These are phyloP conservation scores for Mystacornis crossleyi DNA, from an alignment of 2,113 vertebrate genomes.

Conservation along the genomic window DNA sequence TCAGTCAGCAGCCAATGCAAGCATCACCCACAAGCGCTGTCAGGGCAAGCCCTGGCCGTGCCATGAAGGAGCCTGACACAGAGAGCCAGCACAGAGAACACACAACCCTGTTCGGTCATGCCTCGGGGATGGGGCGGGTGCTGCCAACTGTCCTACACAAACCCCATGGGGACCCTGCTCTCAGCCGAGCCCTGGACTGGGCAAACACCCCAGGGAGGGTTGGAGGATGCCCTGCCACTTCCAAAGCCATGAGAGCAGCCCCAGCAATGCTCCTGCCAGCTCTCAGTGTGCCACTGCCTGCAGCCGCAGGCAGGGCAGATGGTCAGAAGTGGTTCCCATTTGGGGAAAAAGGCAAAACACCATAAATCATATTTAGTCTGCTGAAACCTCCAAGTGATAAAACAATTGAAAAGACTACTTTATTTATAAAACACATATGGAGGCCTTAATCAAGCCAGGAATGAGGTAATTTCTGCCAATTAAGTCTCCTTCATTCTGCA, in stretches of 20 bases:
- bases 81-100: conserved; percentile 1
- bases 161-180: conserved; percentile 10
- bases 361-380: background rate
- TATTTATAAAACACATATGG: conserved; percentile 54
- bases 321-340: background rate
- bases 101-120: conserved; percentile 55
- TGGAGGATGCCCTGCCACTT: background rate
- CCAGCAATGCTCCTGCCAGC: background rate
- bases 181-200: conserved; percentile 29
- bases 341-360: background rate
- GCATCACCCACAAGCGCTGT: conserved; percentile 27
- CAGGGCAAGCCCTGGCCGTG: conserved; percentile 25
- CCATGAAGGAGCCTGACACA: conserved; percentile 37
- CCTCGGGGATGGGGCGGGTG: background rate
- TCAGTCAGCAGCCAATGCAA: conserved; percentile 42
- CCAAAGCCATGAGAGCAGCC: background rate
- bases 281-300: background rate
- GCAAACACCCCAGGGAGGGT: conserved; percentile 41
- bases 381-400: conserved; percentile 26
- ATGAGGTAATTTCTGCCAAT: conserved; percentile 50
- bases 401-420: conserved; percentile 18
- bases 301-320: background rate
- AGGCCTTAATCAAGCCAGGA: conserved; percentile 52
- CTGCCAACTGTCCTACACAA: conserved; percentile 38
- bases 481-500: conserved; percentile 29